phyloP scores from a whole-genome alignment of 2,797 vertebrate genomes.

The Saxicola maurus region DNA sequence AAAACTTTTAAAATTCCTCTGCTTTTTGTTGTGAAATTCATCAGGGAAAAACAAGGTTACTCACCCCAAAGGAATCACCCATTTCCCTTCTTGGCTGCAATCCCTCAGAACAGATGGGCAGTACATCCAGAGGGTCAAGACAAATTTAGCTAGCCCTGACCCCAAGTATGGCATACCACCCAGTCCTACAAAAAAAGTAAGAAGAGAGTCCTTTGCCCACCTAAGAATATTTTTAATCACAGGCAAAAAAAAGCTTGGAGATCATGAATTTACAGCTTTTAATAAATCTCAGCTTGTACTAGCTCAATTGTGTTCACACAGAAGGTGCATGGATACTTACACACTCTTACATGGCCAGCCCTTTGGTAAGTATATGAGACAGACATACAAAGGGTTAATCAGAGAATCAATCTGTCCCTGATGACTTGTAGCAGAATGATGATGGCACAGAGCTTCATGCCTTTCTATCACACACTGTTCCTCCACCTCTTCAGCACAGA shows the following conservation, averaged over 20 bases:
- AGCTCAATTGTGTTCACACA: neutral
- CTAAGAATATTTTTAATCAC: slow-evolving; percentile 8
- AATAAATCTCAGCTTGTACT: neutral
- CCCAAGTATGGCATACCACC: slow-evolving; percentile 58
- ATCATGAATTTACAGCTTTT: neutral
- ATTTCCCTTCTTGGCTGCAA: slow-evolving; percentile 40
- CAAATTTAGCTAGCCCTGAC: slow-evolving; percentile 58
- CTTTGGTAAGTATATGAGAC: neutral
- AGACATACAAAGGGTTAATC: neutral
- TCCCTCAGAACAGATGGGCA: slow-evolving; percentile 58
- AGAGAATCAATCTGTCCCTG: neutral
- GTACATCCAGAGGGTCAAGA: slow-evolving; percentile 48
- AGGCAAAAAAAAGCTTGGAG: neutral
- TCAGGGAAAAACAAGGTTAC: slow-evolving; percentile 52
- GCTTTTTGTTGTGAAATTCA: slow-evolving; percentile 8
- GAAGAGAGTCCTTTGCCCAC: slow-evolving; percentile 54
- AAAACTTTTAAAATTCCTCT: neutral
- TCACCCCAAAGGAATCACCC: slow-evolving; percentile 44
- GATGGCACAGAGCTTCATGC: neutral
- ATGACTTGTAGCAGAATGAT: neutral
- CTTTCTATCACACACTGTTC: neutral
- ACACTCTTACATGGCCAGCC: neutral
- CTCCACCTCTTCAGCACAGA: neutral
- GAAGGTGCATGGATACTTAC: neutral
- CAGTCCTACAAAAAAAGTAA: slow-evolving; percentile 56